Base-by-base conservation (phyloP, 2,113 vertebrate genomes). In the Pseudolaguvia tuberculata region DNA sequence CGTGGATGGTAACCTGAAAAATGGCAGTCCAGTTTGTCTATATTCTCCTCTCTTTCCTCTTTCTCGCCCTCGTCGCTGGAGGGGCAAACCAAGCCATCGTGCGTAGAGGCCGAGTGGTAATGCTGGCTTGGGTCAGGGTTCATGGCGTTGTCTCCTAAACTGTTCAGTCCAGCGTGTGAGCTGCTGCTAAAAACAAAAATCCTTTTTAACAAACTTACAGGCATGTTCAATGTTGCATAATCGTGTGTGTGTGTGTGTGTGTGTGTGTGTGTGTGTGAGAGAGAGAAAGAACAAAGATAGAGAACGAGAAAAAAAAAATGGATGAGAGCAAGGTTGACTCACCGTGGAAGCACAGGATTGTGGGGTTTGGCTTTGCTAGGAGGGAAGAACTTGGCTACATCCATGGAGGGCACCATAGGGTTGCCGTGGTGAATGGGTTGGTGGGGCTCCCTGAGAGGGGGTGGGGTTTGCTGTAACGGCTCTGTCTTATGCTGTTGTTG, bases 1-100 rank as follows among this genome's bases (percentile, higher is more conserved):
- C 95, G 94, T 88, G 97, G 96, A 87, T 99, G 97, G 88, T 92
- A 95, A 92, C 94, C 93, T 92, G 97, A 98, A 94, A 95, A 99
- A 89, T 96, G 93, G 93, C 94, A 98, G 91, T 98, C 96, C 92
- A 98, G 93, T 93, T 95, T 98, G 88, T 98, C 97, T 80, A 90
- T 81, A 83, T 84, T 88, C 83, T 98, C 96, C 85, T 97, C 96
- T 86, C 94, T 93, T 82, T 98, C 96, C 77, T 98, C 96, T 66
- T 94, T 94, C 91, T 99, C 97, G 63, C 95, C 96, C 88, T 98
- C 97, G 58, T 99, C 97, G 65, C 97, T 99, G 86, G 96, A 99
- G 83, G 93, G 91, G 83, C 95, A 93, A 83, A 92, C 93, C 81
- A 89, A 87, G 82, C 92, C 93, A 82, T 95, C 94, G 63, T 89